Conservation (phyloP, 2,797 vertebrate genomes). For the Apogon talboti region DNA sequence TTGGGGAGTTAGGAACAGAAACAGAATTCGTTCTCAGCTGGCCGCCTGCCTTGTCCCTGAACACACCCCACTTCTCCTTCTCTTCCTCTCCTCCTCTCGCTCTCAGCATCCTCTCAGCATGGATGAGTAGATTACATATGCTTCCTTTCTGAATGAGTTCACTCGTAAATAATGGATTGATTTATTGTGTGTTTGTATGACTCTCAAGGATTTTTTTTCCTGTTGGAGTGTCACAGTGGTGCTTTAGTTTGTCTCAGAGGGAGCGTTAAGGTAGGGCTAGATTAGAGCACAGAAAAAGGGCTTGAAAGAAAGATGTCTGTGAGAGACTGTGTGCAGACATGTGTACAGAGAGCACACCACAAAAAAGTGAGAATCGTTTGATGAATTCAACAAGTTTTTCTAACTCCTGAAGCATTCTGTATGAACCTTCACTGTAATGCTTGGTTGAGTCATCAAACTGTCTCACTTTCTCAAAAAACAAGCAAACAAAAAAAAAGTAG, state of each 20-base stretch:
- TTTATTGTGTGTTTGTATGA: conserved; percentile 77
- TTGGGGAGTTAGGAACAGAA: conserved; percentile 79
- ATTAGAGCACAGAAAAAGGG: conserved; percentile 30
- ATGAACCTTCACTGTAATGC: conserved; percentile 38
- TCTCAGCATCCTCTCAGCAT: conserved; percentile 78
- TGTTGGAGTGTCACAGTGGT: conserved; percentile 55
- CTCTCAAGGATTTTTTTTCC: conserved; percentile 64
- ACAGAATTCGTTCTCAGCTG: conserved; percentile 81
- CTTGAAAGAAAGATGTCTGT: background rate
- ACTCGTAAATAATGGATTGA: conserved; percentile 82
- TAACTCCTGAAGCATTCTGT: conserved; percentile 17
- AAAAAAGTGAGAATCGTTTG: conserved; percentile 23
- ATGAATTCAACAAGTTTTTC: conserved; percentile 39
- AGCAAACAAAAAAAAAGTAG: conserved; percentile 31
- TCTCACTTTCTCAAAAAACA: conserved; percentile 23
- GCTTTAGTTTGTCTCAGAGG: conserved; percentile 66
- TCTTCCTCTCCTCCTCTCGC: conserved; percentile 64
- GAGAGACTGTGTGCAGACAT: conserved; percentile 7
- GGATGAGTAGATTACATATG: conserved; percentile 84
- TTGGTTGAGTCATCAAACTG: conserved; percentile 63
- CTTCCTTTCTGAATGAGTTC: conserved; percentile 83
- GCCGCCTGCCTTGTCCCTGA: conserved; percentile 77
- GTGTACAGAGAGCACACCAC: conserved; percentile 17
- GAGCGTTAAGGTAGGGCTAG: conserved; percentile 58
- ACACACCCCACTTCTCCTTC: conserved; percentile 72